A percentile compares a stretch with the other conserved stretches of the same genome.
Evolutionary conservation across 2,113 vertebrate species (phyloP).

Genomic region (Pleuronectes platessa): DNA sequence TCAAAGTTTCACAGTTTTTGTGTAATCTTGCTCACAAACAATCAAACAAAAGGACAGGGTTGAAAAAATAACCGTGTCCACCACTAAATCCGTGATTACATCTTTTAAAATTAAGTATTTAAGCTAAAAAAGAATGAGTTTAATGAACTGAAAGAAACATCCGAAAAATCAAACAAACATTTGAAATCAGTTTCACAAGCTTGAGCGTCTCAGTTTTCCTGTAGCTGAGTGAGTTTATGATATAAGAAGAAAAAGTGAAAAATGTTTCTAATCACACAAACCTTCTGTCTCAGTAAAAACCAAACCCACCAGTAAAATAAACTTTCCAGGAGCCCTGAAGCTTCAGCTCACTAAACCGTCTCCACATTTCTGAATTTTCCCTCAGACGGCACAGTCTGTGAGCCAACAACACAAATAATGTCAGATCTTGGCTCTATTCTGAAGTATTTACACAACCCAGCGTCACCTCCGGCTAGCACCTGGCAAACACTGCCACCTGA

Average conservation of each 20-base stretch:
- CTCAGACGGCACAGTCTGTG: constrained; percentile 2
- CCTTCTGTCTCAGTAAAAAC: background rate
- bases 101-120: too few species aligned
- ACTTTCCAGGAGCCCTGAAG: background rate
- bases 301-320: background rate
- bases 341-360: background rate
- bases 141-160: background rate
- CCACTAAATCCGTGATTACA: too few species aligned
- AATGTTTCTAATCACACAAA: background rate
- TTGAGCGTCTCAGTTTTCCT: background rate
- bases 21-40: too few species aligned
- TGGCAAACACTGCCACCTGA: constrained; percentile 20
- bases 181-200: background rate
- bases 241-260: background rate
- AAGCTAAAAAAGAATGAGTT: background rate
- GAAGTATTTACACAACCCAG: constrained; percentile 18
- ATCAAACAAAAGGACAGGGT: too few species aligned
- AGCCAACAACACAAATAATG: constrained; percentile 25
- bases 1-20: too few species aligned
- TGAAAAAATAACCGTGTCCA: too few species aligned
- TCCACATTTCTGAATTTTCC: background rate
- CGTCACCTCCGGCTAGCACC: constrained; percentile 20
- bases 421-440: constrained; percentile 23
- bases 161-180: background rate
- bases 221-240: background rate